These are phyloP conservation scores for Camponotus vicinus DNA, from an alignment of 1,140 invertebrate species.

Conservation along the genomic window DNA sequence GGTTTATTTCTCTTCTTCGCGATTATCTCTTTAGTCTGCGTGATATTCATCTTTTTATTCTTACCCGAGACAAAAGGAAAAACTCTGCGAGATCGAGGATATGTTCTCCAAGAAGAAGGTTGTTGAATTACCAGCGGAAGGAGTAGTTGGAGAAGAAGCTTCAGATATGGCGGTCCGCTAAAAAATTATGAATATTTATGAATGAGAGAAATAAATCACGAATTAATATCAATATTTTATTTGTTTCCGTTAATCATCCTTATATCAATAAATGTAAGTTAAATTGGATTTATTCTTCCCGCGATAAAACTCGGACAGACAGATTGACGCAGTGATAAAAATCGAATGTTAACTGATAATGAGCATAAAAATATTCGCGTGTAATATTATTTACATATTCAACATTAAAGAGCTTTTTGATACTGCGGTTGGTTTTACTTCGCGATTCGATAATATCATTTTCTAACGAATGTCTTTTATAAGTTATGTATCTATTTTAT, in stretches of 20 bases:
- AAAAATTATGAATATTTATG: conserved; percentile 3
- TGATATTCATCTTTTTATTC: conserved; percentile 89
- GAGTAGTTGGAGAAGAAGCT: background rate
- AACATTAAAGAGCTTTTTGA: background rate
- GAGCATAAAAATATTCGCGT: background rate
- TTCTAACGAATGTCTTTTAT: background rate
- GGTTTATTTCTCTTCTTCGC: conserved; percentile 92
- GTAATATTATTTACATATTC: conserved; percentile 13
- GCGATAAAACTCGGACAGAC: background rate
- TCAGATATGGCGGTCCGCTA: background rate
- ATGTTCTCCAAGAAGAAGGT: conserved; percentile 83
- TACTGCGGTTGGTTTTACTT: background rate
- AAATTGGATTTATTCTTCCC: background rate
- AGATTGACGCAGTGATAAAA: background rate
- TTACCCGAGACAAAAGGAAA: conserved; percentile 94
- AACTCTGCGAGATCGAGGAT: conserved; percentile 90
- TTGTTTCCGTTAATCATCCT: background rate
- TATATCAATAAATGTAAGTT: background rate
- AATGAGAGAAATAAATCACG: background rate
- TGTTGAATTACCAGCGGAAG: background rate
- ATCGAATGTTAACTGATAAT: background rate
- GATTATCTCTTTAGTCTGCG: conserved; percentile 87
- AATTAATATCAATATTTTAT: background rate
- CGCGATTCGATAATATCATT: background rate
- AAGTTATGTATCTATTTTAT: background rate